A percentile compares a stretch with the other conserved stretches of the same genome.
phyloP scores from a whole-genome alignment of 2,113 vertebrate species.

The Carassius gibelio region DNA sequence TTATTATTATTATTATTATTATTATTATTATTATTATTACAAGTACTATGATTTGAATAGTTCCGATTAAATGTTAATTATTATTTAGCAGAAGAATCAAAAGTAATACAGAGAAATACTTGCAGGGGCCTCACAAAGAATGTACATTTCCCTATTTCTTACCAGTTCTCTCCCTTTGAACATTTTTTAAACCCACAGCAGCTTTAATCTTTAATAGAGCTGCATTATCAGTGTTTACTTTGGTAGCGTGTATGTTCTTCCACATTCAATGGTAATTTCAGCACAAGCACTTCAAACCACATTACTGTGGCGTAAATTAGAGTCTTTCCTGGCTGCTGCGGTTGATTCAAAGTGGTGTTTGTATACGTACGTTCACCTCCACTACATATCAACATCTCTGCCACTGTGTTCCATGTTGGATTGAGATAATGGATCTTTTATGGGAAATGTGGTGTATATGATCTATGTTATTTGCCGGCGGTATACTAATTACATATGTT shows the following conservation, averaged over 20 bases:
- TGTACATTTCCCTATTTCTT: too few relatives aligned
- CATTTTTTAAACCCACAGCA: background rate
- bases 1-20: too few relatives aligned
- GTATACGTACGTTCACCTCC: background rate
- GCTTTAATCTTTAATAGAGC: background rate
- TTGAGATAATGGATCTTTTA: conserved; percentile 14
- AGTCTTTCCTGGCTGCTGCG: background rate
- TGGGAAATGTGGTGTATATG: conserved; percentile 19
- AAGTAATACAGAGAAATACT: too few relatives aligned
- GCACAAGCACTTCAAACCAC: background rate
- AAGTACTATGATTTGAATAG: too few relatives aligned
- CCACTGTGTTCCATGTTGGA: background rate
- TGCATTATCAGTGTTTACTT: background rate
- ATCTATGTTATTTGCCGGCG: background rate
- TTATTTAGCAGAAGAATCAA: too few relatives aligned
- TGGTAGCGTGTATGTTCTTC: background rate
- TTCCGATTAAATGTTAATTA: too few relatives aligned
- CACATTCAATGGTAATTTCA: background rate
- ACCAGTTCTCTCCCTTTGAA: background rate
- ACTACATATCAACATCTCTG: background rate
- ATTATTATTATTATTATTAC: too few relatives aligned
- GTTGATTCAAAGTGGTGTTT: conserved; percentile 5
- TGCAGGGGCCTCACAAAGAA: too few relatives aligned
- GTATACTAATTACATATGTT: conserved; percentile 43
- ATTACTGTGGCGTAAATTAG: background rate